Conservation (phyloP, 2,113 vertebrate species). For the Tachycineta bicolor region DNA sequence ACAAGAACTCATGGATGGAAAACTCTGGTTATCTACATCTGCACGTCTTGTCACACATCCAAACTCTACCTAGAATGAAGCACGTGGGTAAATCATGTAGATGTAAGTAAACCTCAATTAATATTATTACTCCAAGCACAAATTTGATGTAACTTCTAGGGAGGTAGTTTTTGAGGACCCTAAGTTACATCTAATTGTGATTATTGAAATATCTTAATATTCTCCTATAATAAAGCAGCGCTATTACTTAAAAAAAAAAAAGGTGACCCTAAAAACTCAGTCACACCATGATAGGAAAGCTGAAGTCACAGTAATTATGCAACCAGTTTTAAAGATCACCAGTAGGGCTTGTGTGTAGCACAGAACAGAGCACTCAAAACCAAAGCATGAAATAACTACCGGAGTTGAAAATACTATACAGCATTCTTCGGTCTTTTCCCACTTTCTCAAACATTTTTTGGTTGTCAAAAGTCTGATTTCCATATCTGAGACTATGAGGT, state of each 20-base stretch:
- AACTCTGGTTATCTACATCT: background rate
- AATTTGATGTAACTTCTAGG: background rate
- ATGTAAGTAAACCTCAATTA: background rate
- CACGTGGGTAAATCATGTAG: background rate
- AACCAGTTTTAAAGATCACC: background rate
- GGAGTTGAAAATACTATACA: background rate
- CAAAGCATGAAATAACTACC: background rate
- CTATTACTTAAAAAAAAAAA: background rate
- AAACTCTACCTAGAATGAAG: background rate
- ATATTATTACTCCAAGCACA: accelerated
- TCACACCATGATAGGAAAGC: background rate
- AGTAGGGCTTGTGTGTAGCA: accelerated
- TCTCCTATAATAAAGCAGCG: background rate
- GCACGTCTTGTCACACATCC: background rate
- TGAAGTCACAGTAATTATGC: background rate
- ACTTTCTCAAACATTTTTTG: background rate
- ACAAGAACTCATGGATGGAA: background rate
- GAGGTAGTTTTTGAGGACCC: background rate
- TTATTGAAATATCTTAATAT: background rate
- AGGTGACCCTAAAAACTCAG: background rate
- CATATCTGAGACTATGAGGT: conserved; percentile 41
- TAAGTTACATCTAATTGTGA: background rate
- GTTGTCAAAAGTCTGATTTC: conserved; percentile 56
- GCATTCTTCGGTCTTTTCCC: background rate
- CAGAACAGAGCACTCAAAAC: background rate